Base-by-base conservation (phyloP, 2,888 invertebrate genomes). In the Drosophila melanocephala region DNA sequence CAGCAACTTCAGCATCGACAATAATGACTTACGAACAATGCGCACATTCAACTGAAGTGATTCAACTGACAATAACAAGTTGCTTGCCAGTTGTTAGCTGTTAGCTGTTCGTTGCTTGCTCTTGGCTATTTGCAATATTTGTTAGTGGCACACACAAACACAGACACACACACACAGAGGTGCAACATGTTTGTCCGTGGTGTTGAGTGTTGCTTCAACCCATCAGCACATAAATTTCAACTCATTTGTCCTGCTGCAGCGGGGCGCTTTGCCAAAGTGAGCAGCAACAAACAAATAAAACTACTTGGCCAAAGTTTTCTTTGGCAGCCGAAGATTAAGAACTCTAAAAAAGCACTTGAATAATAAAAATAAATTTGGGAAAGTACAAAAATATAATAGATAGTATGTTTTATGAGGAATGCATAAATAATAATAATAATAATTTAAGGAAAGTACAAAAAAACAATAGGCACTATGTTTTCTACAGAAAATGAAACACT, bases 41-140 rank as follows among this genome's bases (percentile, higher is more conserved):
- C 65, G 67, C 63, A 63, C 64, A 51, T 71, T 72, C 65, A 47
- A 71, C 65, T 72, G 80, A 82, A 72, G 69, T 72, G 80, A 82
- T 84, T 85, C 68, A 80, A 71, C 53, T 74, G 83, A 69, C 77
- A 83, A 88, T 79, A 87, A 87, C 83, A 88, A 85, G 72, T 84
- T 75, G 61, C 60, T 56, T 52, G 51, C 42, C 39, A 32, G 47
- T 64, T 44, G 33, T 64, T 60, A 22, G 22, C 35, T 53, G 52
- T 57, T 62, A n/a, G 33, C 42, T 60, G 22, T 55, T 59, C 22
- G 37, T 30, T 71, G 22, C 42, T 35, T 22, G 61, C 51, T 52
- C 26, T 70, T 62, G 44, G 44, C 68, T 47, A 26, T 75, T 59
- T 44, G 22, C 70, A 47, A 47, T 53, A 26, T 56, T 68, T 47